Evolutionary conservation across 2,113 vertebrate species (phyloP).

Genomic region (Euleptes europaea): DNA sequence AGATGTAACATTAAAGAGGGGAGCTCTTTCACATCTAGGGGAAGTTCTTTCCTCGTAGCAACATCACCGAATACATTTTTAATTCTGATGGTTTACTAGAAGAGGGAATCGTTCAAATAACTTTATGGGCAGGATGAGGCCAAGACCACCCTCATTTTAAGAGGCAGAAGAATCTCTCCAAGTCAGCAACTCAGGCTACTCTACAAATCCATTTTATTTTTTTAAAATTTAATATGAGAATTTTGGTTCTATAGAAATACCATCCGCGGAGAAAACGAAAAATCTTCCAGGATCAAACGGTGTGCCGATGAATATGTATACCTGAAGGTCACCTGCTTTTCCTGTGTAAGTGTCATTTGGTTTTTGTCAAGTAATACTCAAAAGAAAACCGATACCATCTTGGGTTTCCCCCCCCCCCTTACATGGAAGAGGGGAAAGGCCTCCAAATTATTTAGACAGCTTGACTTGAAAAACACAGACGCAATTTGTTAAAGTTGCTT

Average conservation of each 20-base stretch:
- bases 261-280: neutral
- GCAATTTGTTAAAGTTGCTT: neutral
- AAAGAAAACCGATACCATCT: neutral
- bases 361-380: neutral
- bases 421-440: neutral
- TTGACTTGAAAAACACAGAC: neutral
- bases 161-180: neutral
- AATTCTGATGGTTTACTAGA: no score
- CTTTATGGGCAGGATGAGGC: no score
- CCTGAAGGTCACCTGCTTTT: neutral
- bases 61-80: no score
- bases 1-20: neutral
- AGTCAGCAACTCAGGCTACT: neutral
- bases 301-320: neutral
- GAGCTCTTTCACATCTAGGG: no score
- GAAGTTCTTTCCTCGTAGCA: no score
- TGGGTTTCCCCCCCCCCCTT: neutral
- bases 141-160: neutral
- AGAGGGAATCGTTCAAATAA: no score
- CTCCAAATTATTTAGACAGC: conserved; percentile 16
- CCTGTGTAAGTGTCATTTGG: neutral
- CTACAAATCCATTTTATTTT: neutral
- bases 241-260: conserved; percentile 3
- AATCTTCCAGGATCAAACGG: neutral
- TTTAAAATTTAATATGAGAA: neutral